Conservation (phyloP, 2,888 invertebrate genomes). For the Muschampia plurimacula region DNA sequence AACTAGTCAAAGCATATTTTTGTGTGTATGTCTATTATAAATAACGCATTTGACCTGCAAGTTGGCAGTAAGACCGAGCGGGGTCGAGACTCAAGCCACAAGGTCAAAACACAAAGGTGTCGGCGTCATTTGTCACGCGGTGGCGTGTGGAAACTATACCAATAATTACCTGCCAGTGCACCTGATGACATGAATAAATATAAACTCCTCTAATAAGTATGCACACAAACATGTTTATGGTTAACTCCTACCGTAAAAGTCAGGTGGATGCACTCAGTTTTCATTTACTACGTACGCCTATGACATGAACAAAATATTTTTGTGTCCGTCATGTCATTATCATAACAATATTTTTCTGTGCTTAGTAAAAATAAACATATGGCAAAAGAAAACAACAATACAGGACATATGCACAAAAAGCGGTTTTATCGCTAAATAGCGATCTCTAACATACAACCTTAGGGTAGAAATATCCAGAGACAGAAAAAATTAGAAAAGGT, state of each 20-base stretch:
- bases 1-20: background rate
- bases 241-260: background rate
- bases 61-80: conserved; percentile 41
- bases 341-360: no score
- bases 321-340: no score
- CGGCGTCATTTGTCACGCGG: conserved; percentile 54
- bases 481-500: no score
- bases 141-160: conserved; percentile 44
- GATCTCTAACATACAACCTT: no score
- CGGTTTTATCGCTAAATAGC: no score
- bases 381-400: no score
- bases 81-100: conserved; percentile 48
- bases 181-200: conserved; percentile 53
- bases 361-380: no score
- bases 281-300: background rate
- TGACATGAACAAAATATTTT: background rate
- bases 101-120: conserved; percentile 58
- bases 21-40: conserved; percentile 10
- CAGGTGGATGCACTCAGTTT: background rate
- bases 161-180: conserved; percentile 58
- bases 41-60: conserved; percentile 45
- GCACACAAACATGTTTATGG: background rate
- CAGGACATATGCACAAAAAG: no score
- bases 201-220: conserved; percentile 45
- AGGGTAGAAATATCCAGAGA: no score